Conservation (phyloP, 2,113 vertebrate species). For the Megaceryle maxima region DNA sequence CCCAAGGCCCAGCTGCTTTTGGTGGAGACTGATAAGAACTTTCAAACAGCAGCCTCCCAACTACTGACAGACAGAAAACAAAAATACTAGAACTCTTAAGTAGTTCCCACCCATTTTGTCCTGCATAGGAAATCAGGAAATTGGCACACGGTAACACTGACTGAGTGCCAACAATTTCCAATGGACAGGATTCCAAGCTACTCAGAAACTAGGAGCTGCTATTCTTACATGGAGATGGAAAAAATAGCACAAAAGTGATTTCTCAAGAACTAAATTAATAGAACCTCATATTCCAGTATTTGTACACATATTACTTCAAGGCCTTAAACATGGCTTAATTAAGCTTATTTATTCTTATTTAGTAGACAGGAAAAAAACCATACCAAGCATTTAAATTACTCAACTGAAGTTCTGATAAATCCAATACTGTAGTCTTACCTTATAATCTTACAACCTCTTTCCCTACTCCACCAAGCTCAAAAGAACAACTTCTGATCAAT, state of each 20-base stretch:
- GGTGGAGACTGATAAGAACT: not conserved
- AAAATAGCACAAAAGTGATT: not conserved
- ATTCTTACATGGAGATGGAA: not conserved
- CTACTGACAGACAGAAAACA: not conserved
- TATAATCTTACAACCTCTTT: not conserved
- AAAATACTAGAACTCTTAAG: not conserved
- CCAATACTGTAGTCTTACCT: not conserved
- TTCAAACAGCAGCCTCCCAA: not conserved
- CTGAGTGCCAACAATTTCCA: not conserved
- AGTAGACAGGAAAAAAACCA: not conserved
- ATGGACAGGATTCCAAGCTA: not conserved
- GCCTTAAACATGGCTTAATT: not conserved
- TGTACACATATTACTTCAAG: not conserved
- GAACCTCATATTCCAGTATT: not conserved
- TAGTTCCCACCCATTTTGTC: not conserved
- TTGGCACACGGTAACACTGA: not conserved
- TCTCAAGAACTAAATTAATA: not conserved
- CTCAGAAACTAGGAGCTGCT: not conserved
- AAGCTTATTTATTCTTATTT: not conserved
- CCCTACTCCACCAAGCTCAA: not conserved
- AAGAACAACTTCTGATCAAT: not conserved
- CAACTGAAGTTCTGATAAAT: not conserved
- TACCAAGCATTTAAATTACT: not conserved
- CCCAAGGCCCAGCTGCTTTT: not conserved
- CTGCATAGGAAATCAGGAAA: not conserved